Conservation (phyloP, 1,140 invertebrate genomes). For the Arion vulgaris region DNA sequence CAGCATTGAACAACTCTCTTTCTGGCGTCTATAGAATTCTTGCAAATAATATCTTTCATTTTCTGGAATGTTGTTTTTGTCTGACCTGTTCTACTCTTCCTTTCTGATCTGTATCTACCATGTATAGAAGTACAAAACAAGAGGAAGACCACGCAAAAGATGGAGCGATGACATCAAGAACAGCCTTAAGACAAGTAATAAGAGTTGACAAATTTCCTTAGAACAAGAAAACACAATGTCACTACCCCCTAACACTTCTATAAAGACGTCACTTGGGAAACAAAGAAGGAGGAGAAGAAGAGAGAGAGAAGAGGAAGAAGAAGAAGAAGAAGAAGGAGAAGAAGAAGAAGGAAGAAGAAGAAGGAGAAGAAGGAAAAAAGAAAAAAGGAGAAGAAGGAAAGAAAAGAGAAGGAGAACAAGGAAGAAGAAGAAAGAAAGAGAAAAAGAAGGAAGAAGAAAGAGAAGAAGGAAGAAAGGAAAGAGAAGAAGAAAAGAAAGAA, state of each 20-base stretch:
- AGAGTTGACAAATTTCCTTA: too few species aligned
- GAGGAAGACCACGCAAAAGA: too few species aligned
- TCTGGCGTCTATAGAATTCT: background rate
- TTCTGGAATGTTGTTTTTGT: too few species aligned
- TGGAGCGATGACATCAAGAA: too few species aligned
- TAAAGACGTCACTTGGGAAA: too few species aligned
- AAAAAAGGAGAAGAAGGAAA: background rate
- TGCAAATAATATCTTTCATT: too few species aligned
- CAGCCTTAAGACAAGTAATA: too few species aligned
- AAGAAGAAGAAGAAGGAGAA: slow-evolving; percentile 17
- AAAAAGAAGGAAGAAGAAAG: slow-evolving; percentile 18
- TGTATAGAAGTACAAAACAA: too few species aligned
- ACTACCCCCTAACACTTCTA: too few species aligned
- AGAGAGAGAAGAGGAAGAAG: background rate
- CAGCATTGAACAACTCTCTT: background rate
- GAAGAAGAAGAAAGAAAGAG: background rate
- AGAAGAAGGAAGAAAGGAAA: slow-evolving; percentile 9
- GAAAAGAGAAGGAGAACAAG: background rate
- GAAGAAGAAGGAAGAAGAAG: slow-evolving; percentile 16
- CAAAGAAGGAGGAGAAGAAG: background rate
- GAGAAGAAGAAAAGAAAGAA: background rate
- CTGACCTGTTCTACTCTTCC: background rate
- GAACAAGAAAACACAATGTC: too few species aligned
- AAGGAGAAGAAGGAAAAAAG: background rate
- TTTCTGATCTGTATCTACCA: too few species aligned